Evolutionary conservation across 2,113 vertebrate species (phyloP).

Genomic region (Leptodactylus fuscus): DNA sequence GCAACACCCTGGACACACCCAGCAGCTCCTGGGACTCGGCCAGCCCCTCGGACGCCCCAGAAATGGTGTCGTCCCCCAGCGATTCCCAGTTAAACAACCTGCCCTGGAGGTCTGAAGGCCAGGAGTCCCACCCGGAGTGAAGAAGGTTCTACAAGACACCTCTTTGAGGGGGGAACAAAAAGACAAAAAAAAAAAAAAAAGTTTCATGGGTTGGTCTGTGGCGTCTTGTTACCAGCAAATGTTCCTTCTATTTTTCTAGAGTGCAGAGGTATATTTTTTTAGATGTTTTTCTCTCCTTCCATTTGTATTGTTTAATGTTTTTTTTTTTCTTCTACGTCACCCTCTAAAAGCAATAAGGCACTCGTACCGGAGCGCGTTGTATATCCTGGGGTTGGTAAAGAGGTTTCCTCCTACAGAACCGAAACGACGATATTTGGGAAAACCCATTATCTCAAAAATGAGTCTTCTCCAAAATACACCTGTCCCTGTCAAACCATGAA

Average conservation of each 20-base stretch:
- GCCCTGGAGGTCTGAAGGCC: slow-evolving; percentile 48
- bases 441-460: too few relatives aligned
- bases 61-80: slow-evolving; percentile 61
- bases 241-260: slow-evolving; percentile 56
- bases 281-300: slow-evolving; percentile 21
- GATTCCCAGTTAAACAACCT: slow-evolving; percentile 62
- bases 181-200: slow-evolving; percentile 66
- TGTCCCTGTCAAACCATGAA: neutral
- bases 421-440: too few relatives aligned
- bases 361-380: neutral
- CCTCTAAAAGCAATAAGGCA: slow-evolving; percentile 24
- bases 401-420: neutral
- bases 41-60: slow-evolving; percentile 61
- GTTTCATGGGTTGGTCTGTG: slow-evolving; percentile 63
- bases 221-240: slow-evolving; percentile 56
- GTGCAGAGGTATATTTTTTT: slow-evolving; percentile 57
- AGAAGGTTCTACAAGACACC: neutral
- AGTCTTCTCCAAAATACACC: neutral
- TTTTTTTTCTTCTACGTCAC: neutral
- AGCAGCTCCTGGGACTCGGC: slow-evolving; percentile 59
- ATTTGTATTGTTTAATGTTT: neutral
- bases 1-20: slow-evolving; percentile 53
- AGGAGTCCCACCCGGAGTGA: neutral
- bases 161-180: neutral
- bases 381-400: neutral